A percentile compares a stretch with the other conserved stretches of the same genome.
phyloP scores from a whole-genome alignment of 2,888 invertebrate genomes.

The Acanthopleura granulata region DNA sequence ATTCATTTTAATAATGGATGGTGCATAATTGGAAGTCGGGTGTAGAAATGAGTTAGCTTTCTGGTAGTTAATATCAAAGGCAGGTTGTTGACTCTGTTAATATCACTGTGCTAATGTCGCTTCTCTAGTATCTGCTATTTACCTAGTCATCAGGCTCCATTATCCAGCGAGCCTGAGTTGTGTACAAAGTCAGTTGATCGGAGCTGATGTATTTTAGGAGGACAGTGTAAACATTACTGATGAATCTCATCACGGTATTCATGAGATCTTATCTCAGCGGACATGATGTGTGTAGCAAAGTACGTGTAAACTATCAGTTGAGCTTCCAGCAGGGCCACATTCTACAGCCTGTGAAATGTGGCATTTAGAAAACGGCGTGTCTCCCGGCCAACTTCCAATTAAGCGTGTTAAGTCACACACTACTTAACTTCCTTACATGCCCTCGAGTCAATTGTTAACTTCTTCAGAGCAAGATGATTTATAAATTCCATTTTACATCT shows the following conservation, averaged over 20 bases:
- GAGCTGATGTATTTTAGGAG: constrained; percentile 1
- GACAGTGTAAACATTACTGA: background rate
- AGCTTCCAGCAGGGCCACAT: no score
- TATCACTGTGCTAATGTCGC: background rate
- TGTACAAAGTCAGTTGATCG: background rate
- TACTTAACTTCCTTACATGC: no score
- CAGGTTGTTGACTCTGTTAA: background rate
- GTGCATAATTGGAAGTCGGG: background rate
- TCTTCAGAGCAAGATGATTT: no score
- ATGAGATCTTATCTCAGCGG: background rate
- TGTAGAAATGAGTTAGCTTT: background rate
- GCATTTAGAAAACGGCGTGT: no score
- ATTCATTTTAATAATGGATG: no score
- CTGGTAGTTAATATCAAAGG: background rate
- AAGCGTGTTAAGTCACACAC: no score
- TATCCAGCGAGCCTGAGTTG: background rate
- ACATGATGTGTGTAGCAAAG: no score
- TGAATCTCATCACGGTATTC: background rate
- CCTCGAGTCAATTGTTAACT: no score
- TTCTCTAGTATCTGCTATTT: background rate
- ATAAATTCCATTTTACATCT: no score
- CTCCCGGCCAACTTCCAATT: no score
- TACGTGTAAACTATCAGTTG: no score
- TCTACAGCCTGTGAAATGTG: no score
- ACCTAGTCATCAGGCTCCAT: background rate